phyloP scores from a whole-genome alignment of 2,888 invertebrate genomes.

The Danaus chrysippus region DNA sequence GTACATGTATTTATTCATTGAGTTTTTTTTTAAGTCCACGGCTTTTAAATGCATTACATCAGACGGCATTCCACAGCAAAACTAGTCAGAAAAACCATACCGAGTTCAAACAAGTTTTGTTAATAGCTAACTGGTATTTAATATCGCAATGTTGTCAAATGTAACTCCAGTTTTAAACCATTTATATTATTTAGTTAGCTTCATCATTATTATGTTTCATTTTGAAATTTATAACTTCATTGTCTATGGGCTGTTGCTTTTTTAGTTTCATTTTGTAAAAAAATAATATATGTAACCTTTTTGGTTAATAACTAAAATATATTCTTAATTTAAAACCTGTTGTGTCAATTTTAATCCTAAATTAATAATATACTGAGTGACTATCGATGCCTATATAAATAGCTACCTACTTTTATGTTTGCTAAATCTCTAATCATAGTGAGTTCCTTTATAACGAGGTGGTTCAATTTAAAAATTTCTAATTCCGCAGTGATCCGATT shows the following conservation, averaged over 20 bases:
- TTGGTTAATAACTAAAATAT: no score
- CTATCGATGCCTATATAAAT: no score
- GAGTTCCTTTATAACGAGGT: no score
- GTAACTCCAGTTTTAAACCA: constrained; percentile 8
- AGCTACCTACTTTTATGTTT: no score
- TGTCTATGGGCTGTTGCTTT: background rate
- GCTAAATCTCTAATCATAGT: no score
- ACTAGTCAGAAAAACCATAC: constrained; percentile 32
- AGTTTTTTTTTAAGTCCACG: constrained; percentile 19
- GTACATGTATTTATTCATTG: constrained; percentile 2
- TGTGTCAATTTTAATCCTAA: no score
- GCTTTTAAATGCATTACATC: constrained; percentile 30
- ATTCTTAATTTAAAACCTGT: no score
- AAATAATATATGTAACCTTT: no score
- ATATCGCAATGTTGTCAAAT: constrained; percentile 19
- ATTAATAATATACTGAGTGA: no score
- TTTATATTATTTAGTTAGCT: constrained; percentile 6
- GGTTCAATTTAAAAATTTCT: no score
- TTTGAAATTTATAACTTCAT: background rate
- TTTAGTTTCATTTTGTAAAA: no score
- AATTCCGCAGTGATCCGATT: no score
- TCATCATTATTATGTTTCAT: background rate
- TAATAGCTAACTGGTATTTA: constrained; percentile 29
- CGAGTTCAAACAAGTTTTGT: constrained; percentile 31
- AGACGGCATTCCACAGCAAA: constrained; percentile 31